phyloP scores from a whole-genome alignment of 2,888 invertebrate genomes.

The Oxycera nigricornis region DNA sequence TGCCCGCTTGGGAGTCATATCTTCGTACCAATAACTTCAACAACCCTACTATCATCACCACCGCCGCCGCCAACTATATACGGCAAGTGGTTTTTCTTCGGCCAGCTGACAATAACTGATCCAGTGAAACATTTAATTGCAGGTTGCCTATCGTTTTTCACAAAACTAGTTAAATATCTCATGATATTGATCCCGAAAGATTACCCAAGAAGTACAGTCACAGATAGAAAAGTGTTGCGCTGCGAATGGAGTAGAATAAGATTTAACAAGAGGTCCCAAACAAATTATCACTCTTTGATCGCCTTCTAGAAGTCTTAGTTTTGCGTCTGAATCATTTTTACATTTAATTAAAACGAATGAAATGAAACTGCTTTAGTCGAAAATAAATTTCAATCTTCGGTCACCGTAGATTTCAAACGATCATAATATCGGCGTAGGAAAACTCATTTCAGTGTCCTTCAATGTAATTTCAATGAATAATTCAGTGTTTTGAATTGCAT shows the following conservation, averaged over 20 bases:
- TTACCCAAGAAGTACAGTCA: background rate
- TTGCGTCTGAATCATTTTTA: too few relatives aligned
- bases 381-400: too few relatives aligned
- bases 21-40: background rate
- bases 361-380: too few relatives aligned
- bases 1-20: background rate
- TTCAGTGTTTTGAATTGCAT: conserved; percentile 1
- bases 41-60: background rate
- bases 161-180: background rate
- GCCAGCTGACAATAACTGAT: background rate
- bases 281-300: too few relatives aligned
- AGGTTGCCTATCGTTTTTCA: background rate
- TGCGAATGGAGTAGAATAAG: too few relatives aligned
- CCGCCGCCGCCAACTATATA: background rate
- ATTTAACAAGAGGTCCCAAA: too few relatives aligned
- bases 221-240: too few relatives aligned
- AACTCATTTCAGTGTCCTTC: background rate
- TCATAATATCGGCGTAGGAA: too few relatives aligned
- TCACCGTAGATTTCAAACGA: too few relatives aligned
- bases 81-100: conserved; percentile 7
- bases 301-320: too few relatives aligned
- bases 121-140: conserved; percentile 9
- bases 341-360: too few relatives aligned
- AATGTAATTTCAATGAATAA: background rate
- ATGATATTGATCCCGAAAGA: background rate